Evolutionary conservation across 2,113 vertebrate genomes (phyloP).

Genomic region (Falco punctatus): DNA sequence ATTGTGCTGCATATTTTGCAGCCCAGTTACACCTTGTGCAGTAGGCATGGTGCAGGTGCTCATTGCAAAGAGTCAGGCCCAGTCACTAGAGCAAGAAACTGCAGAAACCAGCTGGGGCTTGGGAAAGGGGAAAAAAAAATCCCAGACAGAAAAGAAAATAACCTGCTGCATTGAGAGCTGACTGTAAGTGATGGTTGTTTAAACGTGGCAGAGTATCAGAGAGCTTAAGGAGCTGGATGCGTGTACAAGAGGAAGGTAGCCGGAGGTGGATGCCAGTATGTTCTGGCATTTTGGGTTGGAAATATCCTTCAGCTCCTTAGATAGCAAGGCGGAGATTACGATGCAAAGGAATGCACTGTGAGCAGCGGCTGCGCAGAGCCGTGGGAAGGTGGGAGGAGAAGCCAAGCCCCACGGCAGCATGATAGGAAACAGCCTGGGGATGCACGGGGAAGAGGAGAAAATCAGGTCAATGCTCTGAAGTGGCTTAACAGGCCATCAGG

Average conservation of each 20-base stretch:
- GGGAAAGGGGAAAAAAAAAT: neutral
- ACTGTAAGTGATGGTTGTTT: neutral
- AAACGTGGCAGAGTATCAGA: neutral
- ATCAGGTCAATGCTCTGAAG: neutral
- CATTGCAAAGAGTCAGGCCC: neutral
- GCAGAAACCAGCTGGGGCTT: neutral
- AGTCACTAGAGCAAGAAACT: neutral
- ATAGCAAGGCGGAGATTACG: conserved; percentile 38
- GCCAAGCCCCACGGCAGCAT: neutral
- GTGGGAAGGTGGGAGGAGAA: conserved; percentile 52
- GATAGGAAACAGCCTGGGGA: conserved; percentile 21
- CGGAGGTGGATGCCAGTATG: neutral
- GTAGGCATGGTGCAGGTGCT: neutral
- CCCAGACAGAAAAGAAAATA: neutral
- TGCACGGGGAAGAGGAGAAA: neutral
- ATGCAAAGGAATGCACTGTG: neutral
- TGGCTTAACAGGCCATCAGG: neutral
- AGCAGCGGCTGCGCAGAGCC: neutral
- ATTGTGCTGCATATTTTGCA: neutral
- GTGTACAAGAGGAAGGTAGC: neutral
- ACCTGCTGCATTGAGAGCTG: neutral
- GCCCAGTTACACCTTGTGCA: neutral
- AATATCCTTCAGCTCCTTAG: conserved; percentile 54
- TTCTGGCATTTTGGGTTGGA: conserved; percentile 27
- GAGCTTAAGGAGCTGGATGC: neutral